These are phyloP conservation scores for Eupithecia centaureata DNA, from an alignment of 2,888 invertebrate genomes.

Conservation along the genomic window DNA sequence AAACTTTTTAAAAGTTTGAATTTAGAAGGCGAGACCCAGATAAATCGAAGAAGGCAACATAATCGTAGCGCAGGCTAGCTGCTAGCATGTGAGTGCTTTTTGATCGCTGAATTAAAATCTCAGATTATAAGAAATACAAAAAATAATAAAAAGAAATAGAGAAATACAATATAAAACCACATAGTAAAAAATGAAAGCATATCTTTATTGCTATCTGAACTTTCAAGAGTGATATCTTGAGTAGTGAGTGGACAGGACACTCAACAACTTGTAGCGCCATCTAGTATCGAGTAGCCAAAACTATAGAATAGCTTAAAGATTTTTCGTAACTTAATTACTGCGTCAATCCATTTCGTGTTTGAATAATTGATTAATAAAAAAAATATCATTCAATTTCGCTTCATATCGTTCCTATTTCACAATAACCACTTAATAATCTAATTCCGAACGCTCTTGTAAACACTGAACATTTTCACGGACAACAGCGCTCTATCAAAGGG, in stretches of 20 bases:
- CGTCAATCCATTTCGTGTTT: neutral
- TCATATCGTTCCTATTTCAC: neutral
- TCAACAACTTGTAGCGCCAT: constrained; percentile 53
- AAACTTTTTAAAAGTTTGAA: constrained; percentile 2
- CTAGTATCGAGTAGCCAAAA: constrained; percentile 54
- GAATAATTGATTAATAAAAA: neutral
- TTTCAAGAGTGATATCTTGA: neutral
- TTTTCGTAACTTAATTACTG: neutral
- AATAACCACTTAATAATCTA: neutral
- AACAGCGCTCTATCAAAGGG: constrained; percentile 22
- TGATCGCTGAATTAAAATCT: too few species aligned
- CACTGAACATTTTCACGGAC: constrained; percentile 13
- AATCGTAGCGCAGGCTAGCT: neutral
- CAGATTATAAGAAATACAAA: too few species aligned
- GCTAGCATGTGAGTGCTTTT: too few species aligned
- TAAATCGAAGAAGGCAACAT: neutral
- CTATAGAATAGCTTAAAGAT: constrained; percentile 4
- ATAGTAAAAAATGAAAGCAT: neutral
- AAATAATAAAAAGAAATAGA: too few species aligned
- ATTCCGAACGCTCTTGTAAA: constrained; percentile 4
- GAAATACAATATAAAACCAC: too few species aligned
- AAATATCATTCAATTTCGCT: neutral
- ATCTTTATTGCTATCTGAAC: neutral
- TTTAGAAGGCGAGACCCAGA: neutral
- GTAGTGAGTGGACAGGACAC: neutral